Percentiles rank a stretch among this genome's conserved stretches.
phyloP scores from a whole-genome alignment of 2,888 invertebrate species.

The Lasioglossum pauxillum region DNA sequence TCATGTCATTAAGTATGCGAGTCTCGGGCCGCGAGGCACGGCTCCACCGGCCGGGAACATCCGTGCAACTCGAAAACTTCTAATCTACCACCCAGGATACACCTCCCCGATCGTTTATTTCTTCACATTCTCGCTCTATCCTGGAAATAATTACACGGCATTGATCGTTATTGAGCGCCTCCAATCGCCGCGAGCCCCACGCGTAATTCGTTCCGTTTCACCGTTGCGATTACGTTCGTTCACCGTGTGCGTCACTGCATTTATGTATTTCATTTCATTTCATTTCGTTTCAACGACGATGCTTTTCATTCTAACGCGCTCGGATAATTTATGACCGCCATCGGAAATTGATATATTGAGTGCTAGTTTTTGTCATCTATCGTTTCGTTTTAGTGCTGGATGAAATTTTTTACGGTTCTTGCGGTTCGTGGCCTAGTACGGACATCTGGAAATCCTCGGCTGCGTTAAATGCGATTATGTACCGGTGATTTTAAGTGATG shows the following conservation, averaged over 20 bases:
- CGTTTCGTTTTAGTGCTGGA: background rate
- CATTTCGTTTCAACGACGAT: background rate
- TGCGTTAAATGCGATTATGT: background rate
- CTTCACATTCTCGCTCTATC: slow-evolving; percentile 48
- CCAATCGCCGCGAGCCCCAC: slow-evolving; percentile 16
- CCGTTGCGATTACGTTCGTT: background rate
- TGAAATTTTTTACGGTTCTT: background rate
- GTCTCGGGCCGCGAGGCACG: slow-evolving; percentile 59
- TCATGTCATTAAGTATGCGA: slow-evolving; percentile 71
- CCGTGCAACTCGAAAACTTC: slow-evolving; percentile 63
- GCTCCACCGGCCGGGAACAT: slow-evolving; percentile 48
- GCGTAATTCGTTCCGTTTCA: slow-evolving; percentile 27
- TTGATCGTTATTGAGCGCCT: slow-evolving; percentile 52
- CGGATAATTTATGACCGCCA: background rate
- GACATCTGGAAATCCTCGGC: background rate
- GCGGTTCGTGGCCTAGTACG: background rate
- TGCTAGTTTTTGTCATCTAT: background rate
- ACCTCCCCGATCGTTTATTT: slow-evolving; percentile 48
- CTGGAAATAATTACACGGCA: slow-evolving; percentile 47
- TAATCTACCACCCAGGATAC: slow-evolving; percentile 58
- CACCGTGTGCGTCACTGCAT: background rate
- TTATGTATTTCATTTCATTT: slow-evolving; percentile 16
- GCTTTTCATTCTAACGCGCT: background rate
- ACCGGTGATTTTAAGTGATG: background rate
- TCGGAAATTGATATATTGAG: background rate